These are phyloP conservation scores for Gavialis gangeticus DNA, from an alignment of 2,113 vertebrate species.

Conservation along the genomic window DNA sequence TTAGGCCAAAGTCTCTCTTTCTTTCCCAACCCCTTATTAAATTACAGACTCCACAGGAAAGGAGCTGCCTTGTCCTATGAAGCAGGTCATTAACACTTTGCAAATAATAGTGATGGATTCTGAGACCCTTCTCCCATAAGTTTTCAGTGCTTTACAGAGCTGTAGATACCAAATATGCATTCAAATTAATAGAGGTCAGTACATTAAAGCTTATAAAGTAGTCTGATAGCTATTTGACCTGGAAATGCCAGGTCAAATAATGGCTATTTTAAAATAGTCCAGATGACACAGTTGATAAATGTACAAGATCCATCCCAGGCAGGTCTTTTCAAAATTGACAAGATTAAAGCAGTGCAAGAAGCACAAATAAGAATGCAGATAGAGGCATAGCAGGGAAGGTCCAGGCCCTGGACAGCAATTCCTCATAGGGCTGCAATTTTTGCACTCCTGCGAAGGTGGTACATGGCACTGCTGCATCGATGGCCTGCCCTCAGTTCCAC, in stretches of 20 bases:
- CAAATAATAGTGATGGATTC: not conserved
- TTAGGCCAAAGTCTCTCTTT: too few relatives aligned
- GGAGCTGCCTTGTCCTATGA: not conserved
- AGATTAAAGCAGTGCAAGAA: not conserved
- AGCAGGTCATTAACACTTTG: not conserved
- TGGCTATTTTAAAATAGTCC: not conserved
- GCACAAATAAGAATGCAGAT: too few relatives aligned
- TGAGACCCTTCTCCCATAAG: accelerated
- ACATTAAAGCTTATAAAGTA: not conserved
- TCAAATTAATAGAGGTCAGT: not conserved
- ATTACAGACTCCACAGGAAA: not conserved
- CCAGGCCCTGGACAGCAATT: too few relatives aligned
- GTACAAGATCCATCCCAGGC: not conserved
- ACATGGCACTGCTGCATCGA: too few relatives aligned
- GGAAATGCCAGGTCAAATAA: not conserved
- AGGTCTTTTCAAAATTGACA: not conserved
- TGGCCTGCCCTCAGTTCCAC: too few relatives aligned
- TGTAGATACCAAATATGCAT: not conserved
- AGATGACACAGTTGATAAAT: not conserved
- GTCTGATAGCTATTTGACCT: not conserved
- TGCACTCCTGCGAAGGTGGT: too few relatives aligned
- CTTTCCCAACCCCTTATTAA: not conserved
- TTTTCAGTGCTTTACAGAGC: not conserved
- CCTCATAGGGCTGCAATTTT: too few relatives aligned
- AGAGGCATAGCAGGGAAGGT: too few relatives aligned